Percentiles rank a stretch among this genome's conserved stretches.
phyloP scores from a whole-genome alignment of 2,113 vertebrate genomes.

The Syngnathus scovelli region DNA sequence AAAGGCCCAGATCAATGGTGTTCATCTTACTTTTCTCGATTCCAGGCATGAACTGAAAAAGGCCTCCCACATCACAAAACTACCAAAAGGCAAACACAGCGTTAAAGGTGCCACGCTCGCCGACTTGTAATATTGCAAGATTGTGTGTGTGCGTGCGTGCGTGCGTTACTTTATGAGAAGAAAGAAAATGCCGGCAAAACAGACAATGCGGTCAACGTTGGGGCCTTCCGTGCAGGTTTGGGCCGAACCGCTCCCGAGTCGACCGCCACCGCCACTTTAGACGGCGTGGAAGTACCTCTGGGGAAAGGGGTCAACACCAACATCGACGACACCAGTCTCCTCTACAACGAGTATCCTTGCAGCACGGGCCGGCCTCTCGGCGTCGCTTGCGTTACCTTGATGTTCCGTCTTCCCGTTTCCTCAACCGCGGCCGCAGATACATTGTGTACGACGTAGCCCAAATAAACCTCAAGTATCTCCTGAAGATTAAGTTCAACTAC shows the following conservation, averaged over 20 bases:
- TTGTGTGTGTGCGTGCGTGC: too few species aligned
- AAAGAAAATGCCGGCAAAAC: too few species aligned
- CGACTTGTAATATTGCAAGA: neutral
- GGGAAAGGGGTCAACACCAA: conserved; percentile 83
- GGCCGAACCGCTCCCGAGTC: conserved; percentile 92
- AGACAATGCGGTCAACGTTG: too few species aligned
- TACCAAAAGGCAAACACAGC: conserved; percentile 97
- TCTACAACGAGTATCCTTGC: conserved; percentile 99
- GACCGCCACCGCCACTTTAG: conserved; percentile 73
- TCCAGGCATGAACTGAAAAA: conserved; percentile 91
- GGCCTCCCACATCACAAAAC: conserved; percentile 89
- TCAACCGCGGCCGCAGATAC: conserved; percentile 81
- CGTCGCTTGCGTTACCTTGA: neutral
- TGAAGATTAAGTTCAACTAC: conserved; percentile 97
- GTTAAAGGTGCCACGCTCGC: conserved; percentile 81
- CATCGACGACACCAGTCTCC: conserved; percentile 87
- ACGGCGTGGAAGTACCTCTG: conserved; percentile 87
- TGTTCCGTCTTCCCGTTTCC: conserved; percentile 32
- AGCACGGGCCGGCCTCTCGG: neutral
- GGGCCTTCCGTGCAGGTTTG: conserved; percentile 73
- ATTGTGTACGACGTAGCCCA: conserved; percentile 96
- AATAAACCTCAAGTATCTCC: conserved; percentile 93
- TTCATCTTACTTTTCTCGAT: conserved; percentile 17
- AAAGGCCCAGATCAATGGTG: neutral
- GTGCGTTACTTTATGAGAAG: too few species aligned